Base-by-base conservation (phyloP, 2,888 invertebrate genomes). In the Hypselothyrea guttata region DNA sequence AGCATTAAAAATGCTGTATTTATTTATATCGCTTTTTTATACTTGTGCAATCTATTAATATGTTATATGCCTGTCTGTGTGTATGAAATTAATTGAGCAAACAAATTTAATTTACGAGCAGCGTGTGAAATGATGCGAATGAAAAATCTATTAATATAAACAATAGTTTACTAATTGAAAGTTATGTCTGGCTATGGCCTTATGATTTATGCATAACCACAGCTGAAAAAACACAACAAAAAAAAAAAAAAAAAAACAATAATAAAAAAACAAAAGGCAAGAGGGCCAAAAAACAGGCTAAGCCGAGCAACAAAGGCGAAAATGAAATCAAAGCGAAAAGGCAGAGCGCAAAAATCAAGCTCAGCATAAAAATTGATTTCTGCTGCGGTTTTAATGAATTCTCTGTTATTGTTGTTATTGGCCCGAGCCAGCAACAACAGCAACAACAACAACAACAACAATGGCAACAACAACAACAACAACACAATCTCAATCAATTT, bases 401-500 rank as follows among this genome's bases (percentile, higher is more conserved):
- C 78, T 63, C 37, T 52, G 34, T 18, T 31, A 27, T 40, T 38
- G 63, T 40, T 42, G 48, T 42, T 64, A 34, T 56, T 63, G 73
- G 54, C 58, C 53, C 60, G 72, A 48, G 67, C 61, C 72, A 56
- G 52, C n/a, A n/a, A n/a, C n/a, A 60, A 35, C 54, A 42, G 11
- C 49, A 48, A 18, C 16, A 54, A 7, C 49, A 16, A 13, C 53
- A 59, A 31, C 51, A 56, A 31, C 52, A 45, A 11, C 7, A 38
- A n/a, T 4, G n/a, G 38, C 2, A 11, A 11, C 42, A 64, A 11
- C 56, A 71, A 46, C 79, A 79, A 57, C 70, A 71, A 59, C 72
- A 82, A 72, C 86, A 77, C 84, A 83, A 86, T 86, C 86, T 83
- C 86, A 83, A 83, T 86, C 86, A 83, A 83, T 86, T 83, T 83